phyloP scores from a whole-genome alignment of 2,797 vertebrate genomes.

The Emys orbicularis region DNA sequence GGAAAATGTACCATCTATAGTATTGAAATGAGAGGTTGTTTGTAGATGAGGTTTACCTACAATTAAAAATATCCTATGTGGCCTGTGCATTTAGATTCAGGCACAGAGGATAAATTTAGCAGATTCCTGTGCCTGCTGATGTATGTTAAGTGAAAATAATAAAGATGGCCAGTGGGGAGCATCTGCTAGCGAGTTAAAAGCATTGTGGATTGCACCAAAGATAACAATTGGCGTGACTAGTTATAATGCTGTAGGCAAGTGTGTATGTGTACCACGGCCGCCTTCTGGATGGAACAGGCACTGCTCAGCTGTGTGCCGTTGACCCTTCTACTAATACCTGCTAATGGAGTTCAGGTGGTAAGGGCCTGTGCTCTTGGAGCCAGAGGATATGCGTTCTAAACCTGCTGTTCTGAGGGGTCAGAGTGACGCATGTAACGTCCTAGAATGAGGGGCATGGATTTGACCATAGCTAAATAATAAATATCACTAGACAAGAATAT shows the following conservation, averaged over 20 bases:
- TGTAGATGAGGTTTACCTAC: constrained; percentile 70
- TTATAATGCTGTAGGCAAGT: background rate
- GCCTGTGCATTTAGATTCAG: constrained; percentile 39
- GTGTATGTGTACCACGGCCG: background rate
- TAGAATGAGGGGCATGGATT: background rate
- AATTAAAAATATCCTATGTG: constrained; percentile 67
- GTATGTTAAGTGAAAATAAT: constrained; percentile 62
- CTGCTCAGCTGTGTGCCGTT: background rate
- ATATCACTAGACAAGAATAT: background rate
- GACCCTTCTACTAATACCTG: rapidly evolving
- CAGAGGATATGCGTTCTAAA: background rate
- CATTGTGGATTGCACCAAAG: constrained; percentile 50
- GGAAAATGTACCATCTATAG: constrained; percentile 63
- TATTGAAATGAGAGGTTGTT: constrained; percentile 64
- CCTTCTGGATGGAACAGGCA: background rate
- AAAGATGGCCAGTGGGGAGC: constrained; percentile 38
- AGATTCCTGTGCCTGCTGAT: constrained; percentile 33
- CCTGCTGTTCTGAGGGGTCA: background rate
- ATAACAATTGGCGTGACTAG: constrained; percentile 54
- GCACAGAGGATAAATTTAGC: constrained; percentile 62
- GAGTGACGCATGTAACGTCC: background rate
- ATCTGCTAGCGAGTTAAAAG: constrained; percentile 68
- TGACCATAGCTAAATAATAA: background rate
- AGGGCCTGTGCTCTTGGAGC: rapidly evolving
- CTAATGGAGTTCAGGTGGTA: background rate